Conservation (phyloP, 2,797 vertebrate species). For the Echiichthys vipera region DNA sequence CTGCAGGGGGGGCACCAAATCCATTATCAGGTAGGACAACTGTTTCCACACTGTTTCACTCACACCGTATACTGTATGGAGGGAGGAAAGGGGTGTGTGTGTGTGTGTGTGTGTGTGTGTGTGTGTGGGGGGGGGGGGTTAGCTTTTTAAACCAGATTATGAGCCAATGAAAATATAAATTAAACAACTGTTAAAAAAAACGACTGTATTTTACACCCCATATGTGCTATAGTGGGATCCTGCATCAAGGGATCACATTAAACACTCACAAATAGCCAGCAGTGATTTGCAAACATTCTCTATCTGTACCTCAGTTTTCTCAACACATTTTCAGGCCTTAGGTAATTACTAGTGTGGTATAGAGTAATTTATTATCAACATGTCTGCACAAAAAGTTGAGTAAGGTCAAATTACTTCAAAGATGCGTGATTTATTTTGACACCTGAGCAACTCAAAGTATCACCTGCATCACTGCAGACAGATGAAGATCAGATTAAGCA, state of each 20-base stretch:
- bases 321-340: conserved; percentile 19
- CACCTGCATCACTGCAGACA: conserved; percentile 48
- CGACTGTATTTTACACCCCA: conserved; percentile 18
- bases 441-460: conserved; percentile 35
- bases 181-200: conserved; percentile 45
- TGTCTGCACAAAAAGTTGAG: conserved; percentile 49
- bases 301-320: conserved; percentile 22
- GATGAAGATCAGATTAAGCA: conserved; percentile 34
- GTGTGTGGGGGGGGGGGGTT: conserved; percentile 22
- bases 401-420: conserved; percentile 51
- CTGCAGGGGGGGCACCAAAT: conserved; percentile 87
- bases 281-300: conserved; percentile 19
- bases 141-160: conserved; percentile 72
- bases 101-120: too few species aligned
- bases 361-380: conserved; percentile 44
- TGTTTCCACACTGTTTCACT: conserved; percentile 84
- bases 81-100: conserved; percentile 49
- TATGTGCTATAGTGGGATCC: conserved; percentile 11
- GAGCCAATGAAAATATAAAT: conserved; percentile 56
- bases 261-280: conserved; percentile 15
- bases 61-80: conserved; percentile 62
- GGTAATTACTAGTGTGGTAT: conserved; percentile 47
- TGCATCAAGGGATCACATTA: conserved; percentile 20
- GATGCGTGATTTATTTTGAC: conserved; percentile 58
- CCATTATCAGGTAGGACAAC: conserved; percentile 90